These are phyloP conservation scores for Pseudomyrmex pallidus DNA, from an alignment of 1,140 invertebrate genomes.

Conservation along the genomic window DNA sequence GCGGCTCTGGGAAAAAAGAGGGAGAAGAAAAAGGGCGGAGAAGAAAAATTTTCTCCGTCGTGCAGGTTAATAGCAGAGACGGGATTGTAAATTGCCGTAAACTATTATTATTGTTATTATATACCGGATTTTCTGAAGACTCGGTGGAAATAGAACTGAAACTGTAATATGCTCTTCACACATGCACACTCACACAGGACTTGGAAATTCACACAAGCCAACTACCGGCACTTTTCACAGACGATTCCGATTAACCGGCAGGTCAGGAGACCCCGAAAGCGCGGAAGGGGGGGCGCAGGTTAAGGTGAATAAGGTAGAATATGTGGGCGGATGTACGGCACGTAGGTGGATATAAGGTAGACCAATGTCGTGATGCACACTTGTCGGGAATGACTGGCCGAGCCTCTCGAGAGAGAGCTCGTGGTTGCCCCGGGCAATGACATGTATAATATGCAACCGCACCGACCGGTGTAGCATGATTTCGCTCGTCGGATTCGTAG, in stretches of 20 bases:
- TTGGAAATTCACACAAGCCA: background rate
- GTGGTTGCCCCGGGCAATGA: constrained; percentile 78
- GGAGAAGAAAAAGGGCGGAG: background rate
- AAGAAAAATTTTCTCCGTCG: background rate
- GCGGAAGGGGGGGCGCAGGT: constrained; percentile 20
- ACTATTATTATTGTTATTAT: constrained; percentile 1
- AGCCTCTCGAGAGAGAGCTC: constrained; percentile 73
- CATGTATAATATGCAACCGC: constrained; percentile 74
- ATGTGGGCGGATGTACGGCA: constrained; percentile 56
- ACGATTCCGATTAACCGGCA: constrained; percentile 66
- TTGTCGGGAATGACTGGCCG: constrained; percentile 81
- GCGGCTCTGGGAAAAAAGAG: constrained; percentile 31
- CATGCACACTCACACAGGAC: too few relatives aligned
- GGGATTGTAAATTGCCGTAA: constrained; percentile 20
- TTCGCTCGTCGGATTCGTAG: constrained; percentile 54
- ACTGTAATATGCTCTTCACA: background rate
- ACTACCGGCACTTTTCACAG: constrained; percentile 10
- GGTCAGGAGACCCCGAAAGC: constrained; percentile 66
- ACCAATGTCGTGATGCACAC: constrained; percentile 79
- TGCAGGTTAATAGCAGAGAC: constrained; percentile 12
- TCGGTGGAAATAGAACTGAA: too few relatives aligned
- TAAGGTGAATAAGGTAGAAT: constrained; percentile 65
- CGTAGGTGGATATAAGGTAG: constrained; percentile 71
- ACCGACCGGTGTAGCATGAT: constrained; percentile 60
- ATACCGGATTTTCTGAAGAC: constrained; percentile 2